phyloP scores from a whole-genome alignment of 2,888 invertebrate genomes.

The Apamea crenata region DNA sequence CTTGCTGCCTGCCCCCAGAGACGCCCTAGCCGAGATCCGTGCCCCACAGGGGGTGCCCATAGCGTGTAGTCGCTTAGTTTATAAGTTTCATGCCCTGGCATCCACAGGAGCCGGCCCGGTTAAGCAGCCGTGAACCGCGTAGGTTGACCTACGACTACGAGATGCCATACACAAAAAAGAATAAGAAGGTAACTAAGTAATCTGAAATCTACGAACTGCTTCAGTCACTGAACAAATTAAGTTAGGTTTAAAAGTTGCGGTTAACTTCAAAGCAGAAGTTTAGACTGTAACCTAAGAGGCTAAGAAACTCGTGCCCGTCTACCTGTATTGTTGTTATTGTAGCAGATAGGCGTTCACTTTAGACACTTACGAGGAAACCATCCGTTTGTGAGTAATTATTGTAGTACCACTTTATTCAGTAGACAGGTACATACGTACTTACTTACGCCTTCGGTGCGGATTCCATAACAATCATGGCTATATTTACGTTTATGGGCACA shows the following conservation, averaged over 20 bases:
- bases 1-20: too few species aligned
- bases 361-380: slow-evolving; percentile 8
- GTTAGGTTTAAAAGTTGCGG: not conserved
- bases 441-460: not conserved
- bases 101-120: too few species aligned
- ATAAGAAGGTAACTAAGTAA: too few species aligned
- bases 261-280: not conserved
- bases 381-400: slow-evolving; percentile 7
- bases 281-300: too few species aligned
- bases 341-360: not conserved
- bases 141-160: too few species aligned
- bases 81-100: too few species aligned
- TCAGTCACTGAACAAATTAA: not conserved
- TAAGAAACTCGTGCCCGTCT: not conserved
- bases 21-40: too few species aligned
- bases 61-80: too few species aligned
- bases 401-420: not conserved
- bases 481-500: not conserved
- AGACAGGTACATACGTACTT: not conserved
- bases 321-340: not conserved
- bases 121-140: too few species aligned
- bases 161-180: too few species aligned
- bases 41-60: too few species aligned
- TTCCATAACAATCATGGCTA: not conserved
- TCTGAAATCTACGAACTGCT: not conserved